Percentiles rank a stretch among this genome's conserved stretches.
Evolutionary conservation across 64 coral and sea anemone species (phyloP).

Genomic region (Stylophora pistillata): DNA sequence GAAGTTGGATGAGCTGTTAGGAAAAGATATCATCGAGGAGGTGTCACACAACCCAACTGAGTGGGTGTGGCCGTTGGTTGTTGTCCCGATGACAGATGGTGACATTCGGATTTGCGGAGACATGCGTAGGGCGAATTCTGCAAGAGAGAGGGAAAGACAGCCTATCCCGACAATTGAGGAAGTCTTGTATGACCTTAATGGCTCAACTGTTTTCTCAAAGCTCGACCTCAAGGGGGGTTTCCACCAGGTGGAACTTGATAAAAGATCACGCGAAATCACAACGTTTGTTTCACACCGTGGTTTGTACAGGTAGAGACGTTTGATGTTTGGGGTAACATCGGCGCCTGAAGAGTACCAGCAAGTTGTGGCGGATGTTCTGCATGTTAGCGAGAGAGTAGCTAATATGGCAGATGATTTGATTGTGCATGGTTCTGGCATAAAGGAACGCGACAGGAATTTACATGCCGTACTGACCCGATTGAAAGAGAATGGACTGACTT

Average conservation of each 20-base stretch:
- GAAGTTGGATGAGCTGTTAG: constrained; percentile 67
- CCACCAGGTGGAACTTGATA: background rate
- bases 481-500: constrained; percentile 15
- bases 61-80: background rate
- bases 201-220: too few species aligned
- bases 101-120: background rate
- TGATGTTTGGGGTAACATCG: constrained; percentile 47
- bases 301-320: too few species aligned
- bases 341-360: constrained; percentile 38
- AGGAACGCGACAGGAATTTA: constrained; percentile 3
- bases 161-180: background rate
- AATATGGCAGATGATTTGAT: constrained; percentile 34
- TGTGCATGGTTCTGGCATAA: constrained; percentile 7
- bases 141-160: background rate
- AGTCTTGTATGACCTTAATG: background rate
- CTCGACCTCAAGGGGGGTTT: background rate
- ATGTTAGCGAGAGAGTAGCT: constrained; percentile 9
- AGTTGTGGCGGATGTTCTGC: constrained; percentile 22
- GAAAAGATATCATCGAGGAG: constrained; percentile 66
- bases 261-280: background rate
- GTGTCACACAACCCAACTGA: background rate
- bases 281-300: background rate
- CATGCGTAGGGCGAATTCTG: background rate
- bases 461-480: constrained; percentile 4
- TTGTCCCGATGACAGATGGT: background rate